Evolutionary conservation across 2,888 invertebrate genomes (phyloP), one percentile per base, ranked within the genome.

Genomic region (Eupithecia exiguata): DNA sequence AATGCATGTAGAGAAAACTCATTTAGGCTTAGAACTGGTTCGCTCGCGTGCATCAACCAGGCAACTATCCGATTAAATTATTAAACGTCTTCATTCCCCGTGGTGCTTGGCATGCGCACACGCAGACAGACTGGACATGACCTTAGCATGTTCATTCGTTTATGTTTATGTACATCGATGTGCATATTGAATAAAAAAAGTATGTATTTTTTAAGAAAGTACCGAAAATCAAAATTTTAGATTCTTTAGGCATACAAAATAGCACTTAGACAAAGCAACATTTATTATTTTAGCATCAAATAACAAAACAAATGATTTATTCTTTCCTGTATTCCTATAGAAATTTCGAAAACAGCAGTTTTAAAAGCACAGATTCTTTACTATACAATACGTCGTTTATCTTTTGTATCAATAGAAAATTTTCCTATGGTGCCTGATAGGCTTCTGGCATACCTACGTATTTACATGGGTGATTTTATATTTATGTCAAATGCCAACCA

Each of bases 81-180:
- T 93, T 92, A 91, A 93, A 94, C 91, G 91, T 93, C 94, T 94
- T 92, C 91, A 94, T 94, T 94, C 93, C 92, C 91, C 84, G 89
- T 84, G 91, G 92, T 85, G 92, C 91, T 89, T 91, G 89, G 93
- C 93, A 92, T 91, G 92, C 90, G 83, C 84, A 88, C 92, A 92
- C 88, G 91, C 90, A 89, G 89, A 90, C 89, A 87, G 18, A 18
- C 62, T 86, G 89, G 87, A 91, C 91, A 90, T 87, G 87, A 84
- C 84, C 84, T 86, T 35, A 82, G 83, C 83, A 80, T 84, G 84
- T 82, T 75, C 71, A 66, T 74, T 75, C 49, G 69, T 30, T 46
- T 70, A 70, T 72, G 68, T 21, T 63, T 62, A 61, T 49, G 43
- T 43, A 36, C n/a, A 0, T 70, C 43, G 67, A 53, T 71, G 35